Evolutionary conservation across 2,797 vertebrate genomes (phyloP).

Genomic region (Semaprochilodus insignis): DNA sequence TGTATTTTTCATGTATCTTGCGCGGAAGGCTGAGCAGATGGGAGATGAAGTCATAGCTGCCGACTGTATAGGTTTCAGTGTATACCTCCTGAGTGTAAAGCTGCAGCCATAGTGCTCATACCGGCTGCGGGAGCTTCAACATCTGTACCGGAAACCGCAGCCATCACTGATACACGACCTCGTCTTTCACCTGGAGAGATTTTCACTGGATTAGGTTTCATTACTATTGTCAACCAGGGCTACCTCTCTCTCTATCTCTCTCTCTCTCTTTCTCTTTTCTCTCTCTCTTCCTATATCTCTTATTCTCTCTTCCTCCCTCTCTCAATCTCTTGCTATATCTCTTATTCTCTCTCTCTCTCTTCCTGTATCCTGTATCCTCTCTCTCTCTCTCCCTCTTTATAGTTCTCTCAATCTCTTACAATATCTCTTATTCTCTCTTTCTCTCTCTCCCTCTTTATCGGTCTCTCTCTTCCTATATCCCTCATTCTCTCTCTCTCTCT

Average conservation of each 20-base stretch:
- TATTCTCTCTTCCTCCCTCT: not conserved
- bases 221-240: not conserved
- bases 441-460: no score
- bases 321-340: not conserved
- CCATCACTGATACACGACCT: not conserved
- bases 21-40: conserved; percentile 32
- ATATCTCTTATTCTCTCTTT: no score
- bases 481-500: no score
- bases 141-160: conserved; percentile 9
- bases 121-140: not conserved
- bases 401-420: no score
- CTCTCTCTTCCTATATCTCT: not conserved
- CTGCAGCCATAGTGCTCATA: not conserved
- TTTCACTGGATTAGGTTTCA: conserved; percentile 17
- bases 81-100: conserved; percentile 28
- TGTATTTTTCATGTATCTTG: conserved; percentile 32
- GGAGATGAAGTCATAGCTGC: conserved; percentile 5
- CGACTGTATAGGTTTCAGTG: conserved; percentile 34
- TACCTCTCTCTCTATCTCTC: not conserved
- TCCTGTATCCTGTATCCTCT: not conserved
- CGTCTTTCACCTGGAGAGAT: not conserved
- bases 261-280: not conserved
- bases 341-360: not conserved
- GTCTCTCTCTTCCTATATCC: no score
- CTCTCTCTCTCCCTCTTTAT: not conserved